Base-by-base conservation (phyloP, 1,140 invertebrate genomes). In the Stegodyphus mimosarum region DNA sequence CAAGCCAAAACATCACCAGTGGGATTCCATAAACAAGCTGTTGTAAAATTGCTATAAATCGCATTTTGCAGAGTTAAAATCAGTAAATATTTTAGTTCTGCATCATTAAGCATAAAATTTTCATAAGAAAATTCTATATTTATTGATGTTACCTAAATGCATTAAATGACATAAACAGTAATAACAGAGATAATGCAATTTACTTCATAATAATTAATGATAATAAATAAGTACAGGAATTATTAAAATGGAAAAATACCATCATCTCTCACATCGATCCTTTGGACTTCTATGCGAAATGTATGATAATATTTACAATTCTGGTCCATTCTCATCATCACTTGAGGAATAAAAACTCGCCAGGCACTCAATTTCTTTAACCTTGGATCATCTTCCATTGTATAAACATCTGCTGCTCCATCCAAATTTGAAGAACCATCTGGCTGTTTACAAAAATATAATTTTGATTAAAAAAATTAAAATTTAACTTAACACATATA, bases 321-420 rank as follows among this genome's bases (percentile, higher is more conserved):
- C 87, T 89, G 89, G 86, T 93, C 92, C 7, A 90, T 87, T 67
- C 89, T 88, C 11, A 90, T 90, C 18, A 93, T 92, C 0, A 94
- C 91, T 50, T 92, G 90, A 2, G 93, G 93, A 64, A 95, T 93
- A 9, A 92, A 93, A 0, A 95, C 92, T 85, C 93, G 89, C 94
- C 94, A 95, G 0, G 93, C 92, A 87, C 93, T 94, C 10, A 95
- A 89, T 89, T 95, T 94, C 83, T 93, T 91, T 53, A 88, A 89
- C 76, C 87, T 89, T 89, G 86, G 89, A 83, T 93, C 93, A 86
- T 92, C 92, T 50, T 90, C 90, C 85, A 87, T 80, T 7, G 66
- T 87, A 53, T 72, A 86, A 4, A 78, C 66, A 53, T 66, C 74
- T 50, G 52, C 64, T 51, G 52, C 11, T 48, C 51, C 70, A 11